A percentile compares a stretch with the other conserved stretches of the same genome.
Evolutionary conservation across 2,888 invertebrate species (phyloP).

Genomic region (Gerris lacustris): DNA sequence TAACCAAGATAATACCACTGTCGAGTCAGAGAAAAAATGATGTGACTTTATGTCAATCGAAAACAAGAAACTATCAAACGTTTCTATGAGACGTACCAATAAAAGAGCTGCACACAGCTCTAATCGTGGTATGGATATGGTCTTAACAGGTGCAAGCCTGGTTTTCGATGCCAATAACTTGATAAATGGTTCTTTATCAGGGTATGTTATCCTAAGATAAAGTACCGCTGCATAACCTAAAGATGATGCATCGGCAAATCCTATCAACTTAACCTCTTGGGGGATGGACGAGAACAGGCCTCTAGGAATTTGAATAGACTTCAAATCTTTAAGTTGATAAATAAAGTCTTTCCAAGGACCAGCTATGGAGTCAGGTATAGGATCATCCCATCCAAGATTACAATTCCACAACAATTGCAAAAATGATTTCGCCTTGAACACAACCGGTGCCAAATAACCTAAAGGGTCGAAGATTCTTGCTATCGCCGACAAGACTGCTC

Average conservation of each 20-base stretch:
- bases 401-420: not conserved
- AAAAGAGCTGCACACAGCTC: not conserved
- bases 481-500: not conserved
- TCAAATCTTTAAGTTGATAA: no score
- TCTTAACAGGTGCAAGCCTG: not conserved
- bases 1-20: slow-evolving; percentile 29
- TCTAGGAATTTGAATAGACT: no score
- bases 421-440: not conserved
- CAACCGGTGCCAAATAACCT: not conserved
- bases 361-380: not conserved
- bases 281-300: no score
- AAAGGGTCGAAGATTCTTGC: not conserved
- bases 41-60: not conserved
- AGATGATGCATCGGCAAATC: not conserved
- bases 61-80: not conserved
- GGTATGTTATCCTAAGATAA: not conserved
- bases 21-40: slow-evolving; percentile 27
- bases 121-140: not conserved
- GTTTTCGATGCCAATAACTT: not conserved
- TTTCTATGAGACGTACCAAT: not conserved
- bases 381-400: not conserved
- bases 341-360: not conserved
- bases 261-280: no score
- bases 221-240: not conserved
- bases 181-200: not conserved